Base-by-base conservation (phyloP, 2,797 vertebrate genomes). In the Pelochelys cantorii region DNA sequence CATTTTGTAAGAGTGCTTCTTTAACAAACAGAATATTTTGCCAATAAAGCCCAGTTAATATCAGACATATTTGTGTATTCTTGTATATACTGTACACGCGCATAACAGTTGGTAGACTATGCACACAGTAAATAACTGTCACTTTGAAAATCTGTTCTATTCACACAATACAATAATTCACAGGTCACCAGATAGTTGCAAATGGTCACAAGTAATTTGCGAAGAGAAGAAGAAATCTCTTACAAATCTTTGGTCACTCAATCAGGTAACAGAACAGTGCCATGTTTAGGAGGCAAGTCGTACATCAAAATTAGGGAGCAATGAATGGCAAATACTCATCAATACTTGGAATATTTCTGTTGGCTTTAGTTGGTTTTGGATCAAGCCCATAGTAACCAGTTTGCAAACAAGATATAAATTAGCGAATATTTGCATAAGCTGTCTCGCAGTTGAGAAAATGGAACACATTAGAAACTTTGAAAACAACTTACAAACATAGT, bases 101-200 rank as follows among this genome's bases (percentile, higher is more conserved):
- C 90, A 54, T 93, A 0, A 48, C 23, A 48, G 84, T 91, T 74
- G 48, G 87, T 86, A 84, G 57, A 31, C 71, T 77, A 11, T 59
- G 14, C 81, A 80, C 78, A 65, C 86, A 93, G 42, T 94, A 95
- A 96, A 94, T 91, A 77, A 81, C 53, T 92, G 88, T 85, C 81
- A 79, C 27, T 88, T 87, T 48, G 62, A 92, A 81, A 95, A 93
- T 86, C 91, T 92, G 94, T 94, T 60, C 89, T 31, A 17, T n/a
- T 90, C 56, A 37, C 91, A 85, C 79, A 84, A 25, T 90, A 83
- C 90, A 95, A 90, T 86, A 94, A 89, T 95, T 93, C 90, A 81
- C 74, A 81, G 85, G 86, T 87, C 62, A 48, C 78, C 81, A 74
- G 83, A 92, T 81, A 85, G 29, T 94, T 92, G 89, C 59, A 92